Base-by-base conservation (phyloP, 2,797 vertebrate genomes). In the Gastrophryne carolinensis region DNA sequence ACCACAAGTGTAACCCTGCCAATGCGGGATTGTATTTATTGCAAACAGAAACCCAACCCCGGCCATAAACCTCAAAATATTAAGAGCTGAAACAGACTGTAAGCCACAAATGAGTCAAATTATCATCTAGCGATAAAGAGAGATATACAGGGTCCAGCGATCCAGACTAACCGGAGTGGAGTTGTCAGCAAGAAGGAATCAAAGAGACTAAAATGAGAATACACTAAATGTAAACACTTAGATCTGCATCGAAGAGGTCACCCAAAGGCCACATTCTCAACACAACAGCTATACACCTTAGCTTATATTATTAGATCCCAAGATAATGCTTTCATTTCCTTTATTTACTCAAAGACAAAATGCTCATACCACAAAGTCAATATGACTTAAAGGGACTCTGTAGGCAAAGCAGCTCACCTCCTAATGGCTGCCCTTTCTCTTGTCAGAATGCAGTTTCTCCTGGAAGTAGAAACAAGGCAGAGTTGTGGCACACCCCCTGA, bases 31-130 rank as follows among this genome's bases (percentile, higher is more conserved):
- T 54, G 49, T 15, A 53, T 67, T 54, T 54, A 54, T 37, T 67
- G 35, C 65, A 35, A 53, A 52, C 21, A 24, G 64, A 11, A 56
- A 56, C 37, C 32, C 4, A 11, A 39, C 47, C n/a, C 63, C 29
- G 17, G 49, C 63, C 17, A 23, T 50, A 66, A 66, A 34, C 27
- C 27, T 50, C 15, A n/a, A 67, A 15, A 53, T 67, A 49, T 35
- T 53, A 67, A 19, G 6, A 67, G 49, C 32, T 67, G 35, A 54
- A 67, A 67, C 9, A 26, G 23, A 19, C 23, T 27, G 12, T 17
- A 39, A 63, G 54, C 70, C 58, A 63, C 70, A 73, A 63, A 63
- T 6, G 17, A 50, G 23, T 53, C 37, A 63, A 73, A 73, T 63
- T 54, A 73, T 53, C 52, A 57, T 70, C 49, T 54, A 27, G 64